Conservation (phyloP, 2,113 vertebrate genomes). For the Phrynosoma platyrhinos region DNA sequence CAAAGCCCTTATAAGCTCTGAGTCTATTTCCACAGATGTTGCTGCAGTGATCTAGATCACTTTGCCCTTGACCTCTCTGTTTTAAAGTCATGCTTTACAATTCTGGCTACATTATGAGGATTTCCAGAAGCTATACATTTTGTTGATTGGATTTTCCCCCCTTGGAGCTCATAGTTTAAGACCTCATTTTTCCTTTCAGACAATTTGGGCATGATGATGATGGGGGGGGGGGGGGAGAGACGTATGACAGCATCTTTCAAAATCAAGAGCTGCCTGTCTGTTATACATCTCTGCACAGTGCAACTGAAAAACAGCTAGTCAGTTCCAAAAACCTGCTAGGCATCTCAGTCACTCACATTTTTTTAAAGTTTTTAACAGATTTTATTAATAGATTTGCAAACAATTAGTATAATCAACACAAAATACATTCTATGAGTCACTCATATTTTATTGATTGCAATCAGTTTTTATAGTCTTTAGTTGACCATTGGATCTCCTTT, state of each 20-base stretch:
- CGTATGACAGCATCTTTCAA: not conserved
- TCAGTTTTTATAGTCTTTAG: not conserved
- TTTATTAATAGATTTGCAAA: too few species aligned
- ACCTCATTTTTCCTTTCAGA: not conserved
- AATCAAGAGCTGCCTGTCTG: not conserved
- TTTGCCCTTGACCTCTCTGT: not conserved
- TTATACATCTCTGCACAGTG: not conserved
- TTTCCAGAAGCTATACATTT: not conserved
- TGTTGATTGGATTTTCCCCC: not conserved
- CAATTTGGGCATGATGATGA: not conserved
- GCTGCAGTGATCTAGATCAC: not conserved
- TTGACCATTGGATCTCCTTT: not conserved
- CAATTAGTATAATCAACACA: too few species aligned
- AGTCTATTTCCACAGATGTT: not conserved
- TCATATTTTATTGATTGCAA: slow-evolving; percentile 1
- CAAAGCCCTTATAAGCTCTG: not conserved
- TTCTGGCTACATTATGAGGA: not conserved
- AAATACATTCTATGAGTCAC: not conserved
- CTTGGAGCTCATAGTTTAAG: not conserved
- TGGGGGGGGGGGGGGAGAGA: not conserved
- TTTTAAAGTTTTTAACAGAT: too few species aligned
- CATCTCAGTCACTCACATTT: not conserved
- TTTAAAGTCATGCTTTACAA: not conserved
- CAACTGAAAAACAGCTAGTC: not conserved
- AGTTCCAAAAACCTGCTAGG: not conserved